Evolutionary conservation across 1,140 invertebrate species (phyloP).

Genomic region (Helicorthomorpha holstii): DNA sequence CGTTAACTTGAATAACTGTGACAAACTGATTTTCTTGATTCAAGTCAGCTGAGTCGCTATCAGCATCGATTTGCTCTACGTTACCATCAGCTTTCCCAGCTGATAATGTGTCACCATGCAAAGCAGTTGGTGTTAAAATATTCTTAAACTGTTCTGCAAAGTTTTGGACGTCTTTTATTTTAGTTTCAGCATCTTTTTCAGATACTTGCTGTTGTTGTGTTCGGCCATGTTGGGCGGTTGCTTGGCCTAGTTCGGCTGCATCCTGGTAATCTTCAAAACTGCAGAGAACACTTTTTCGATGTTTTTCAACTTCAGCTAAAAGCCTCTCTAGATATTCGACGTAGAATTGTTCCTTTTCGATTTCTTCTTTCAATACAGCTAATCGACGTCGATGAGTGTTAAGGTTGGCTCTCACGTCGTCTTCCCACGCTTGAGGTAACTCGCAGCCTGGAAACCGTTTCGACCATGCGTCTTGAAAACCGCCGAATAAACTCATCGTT

Average conservation of each 20-base stretch:
- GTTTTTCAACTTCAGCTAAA: conserved; percentile 60
- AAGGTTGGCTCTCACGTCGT: conserved; percentile 71
- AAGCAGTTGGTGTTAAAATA: too few species aligned
- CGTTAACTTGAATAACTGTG: conserved; percentile 66
- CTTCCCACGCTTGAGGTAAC: conserved; percentile 73
- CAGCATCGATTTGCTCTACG: too few species aligned
- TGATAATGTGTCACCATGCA: too few species aligned
- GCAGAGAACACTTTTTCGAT: conserved; percentile 26
- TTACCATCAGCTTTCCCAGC: too few species aligned
- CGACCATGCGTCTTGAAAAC: conserved; percentile 72
- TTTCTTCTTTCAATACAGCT: conserved; percentile 53
- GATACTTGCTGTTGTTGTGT: too few species aligned
- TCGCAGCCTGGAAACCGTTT: conserved; percentile 73
- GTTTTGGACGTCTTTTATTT: too few species aligned
- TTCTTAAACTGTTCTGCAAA: too few species aligned
- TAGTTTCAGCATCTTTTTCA: too few species aligned
- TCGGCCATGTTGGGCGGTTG: too few species aligned
- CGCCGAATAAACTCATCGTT: conserved; percentile 64
- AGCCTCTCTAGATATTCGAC: conserved; percentile 70
- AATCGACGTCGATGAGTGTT: conserved; percentile 66
- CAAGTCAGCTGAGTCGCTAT: too few species aligned
- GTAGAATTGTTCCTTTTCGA: conserved; percentile 76
- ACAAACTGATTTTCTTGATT: conserved; percentile 44
- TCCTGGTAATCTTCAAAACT: conserved; percentile 15
- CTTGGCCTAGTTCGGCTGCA: conserved; percentile 18